phyloP scores from a whole-genome alignment of 2,888 invertebrate species.

The Dendrolimus houi region DNA sequence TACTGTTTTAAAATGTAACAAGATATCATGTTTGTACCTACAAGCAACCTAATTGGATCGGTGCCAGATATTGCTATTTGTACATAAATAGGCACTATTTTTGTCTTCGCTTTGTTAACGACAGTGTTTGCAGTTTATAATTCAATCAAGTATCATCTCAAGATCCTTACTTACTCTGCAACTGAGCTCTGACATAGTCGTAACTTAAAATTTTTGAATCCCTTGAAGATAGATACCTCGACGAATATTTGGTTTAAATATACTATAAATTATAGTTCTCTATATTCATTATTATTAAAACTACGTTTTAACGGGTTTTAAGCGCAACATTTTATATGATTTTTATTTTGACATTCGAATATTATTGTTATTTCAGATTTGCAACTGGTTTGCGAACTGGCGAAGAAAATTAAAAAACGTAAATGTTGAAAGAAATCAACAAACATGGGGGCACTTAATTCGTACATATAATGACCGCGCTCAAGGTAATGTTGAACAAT shows the following conservation, averaged over 20 bases:
- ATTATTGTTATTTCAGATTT: conserved; percentile 67
- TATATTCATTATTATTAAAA: no score
- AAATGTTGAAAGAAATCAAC: conserved; percentile 80
- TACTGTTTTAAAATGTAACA: conserved; percentile 22
- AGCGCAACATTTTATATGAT: no score
- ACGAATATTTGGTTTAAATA: no score
- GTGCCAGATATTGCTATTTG: conserved; percentile 68
- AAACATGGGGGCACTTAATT: conserved; percentile 85
- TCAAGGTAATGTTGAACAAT: conserved; percentile 86
- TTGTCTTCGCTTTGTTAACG: conserved; percentile 62
- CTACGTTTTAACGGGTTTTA: no score
- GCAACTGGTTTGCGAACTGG: conserved; percentile 92
- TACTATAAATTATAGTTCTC: no score
- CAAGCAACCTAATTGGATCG: conserved; percentile 67
- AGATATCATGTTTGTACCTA: conserved; percentile 51
- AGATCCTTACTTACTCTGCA: background rate
- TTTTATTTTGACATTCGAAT: no score
- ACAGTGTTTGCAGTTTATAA: conserved; percentile 28
- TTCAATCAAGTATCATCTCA: background rate
- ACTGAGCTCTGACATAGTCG: background rate
- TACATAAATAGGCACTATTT: conserved; percentile 74
- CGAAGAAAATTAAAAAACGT: conserved; percentile 86
- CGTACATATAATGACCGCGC: conserved; percentile 85
- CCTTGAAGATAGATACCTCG: no score
- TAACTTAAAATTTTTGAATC: background rate